phyloP scores from a whole-genome alignment of 92 coral and sea anemone species.

The Porites rus region DNA sequence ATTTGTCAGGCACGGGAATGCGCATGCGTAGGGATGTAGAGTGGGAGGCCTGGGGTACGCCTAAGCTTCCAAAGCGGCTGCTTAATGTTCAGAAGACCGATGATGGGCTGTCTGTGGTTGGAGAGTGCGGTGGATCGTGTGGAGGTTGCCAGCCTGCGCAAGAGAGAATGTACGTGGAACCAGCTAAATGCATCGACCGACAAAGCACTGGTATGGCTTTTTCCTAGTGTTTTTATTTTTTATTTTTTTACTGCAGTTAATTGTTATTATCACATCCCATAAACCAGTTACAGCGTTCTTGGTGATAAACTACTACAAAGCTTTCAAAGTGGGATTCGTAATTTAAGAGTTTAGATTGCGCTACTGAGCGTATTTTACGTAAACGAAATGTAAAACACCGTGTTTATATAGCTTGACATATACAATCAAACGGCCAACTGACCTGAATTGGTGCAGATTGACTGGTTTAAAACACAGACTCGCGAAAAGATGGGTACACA shows the following conservation, averaged over 20 bases:
- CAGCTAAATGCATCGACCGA: constrained; percentile 73
- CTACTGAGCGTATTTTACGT: no score
- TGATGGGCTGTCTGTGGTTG: constrained; percentile 79
- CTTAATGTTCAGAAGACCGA: constrained; percentile 83
- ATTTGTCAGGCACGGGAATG: constrained; percentile 92
- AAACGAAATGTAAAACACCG: no score
- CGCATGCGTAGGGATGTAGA: constrained; percentile 85
- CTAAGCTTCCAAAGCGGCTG: constrained; percentile 83
- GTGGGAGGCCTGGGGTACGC: constrained; percentile 98
- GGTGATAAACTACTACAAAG: no score
- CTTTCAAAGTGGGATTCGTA: no score
- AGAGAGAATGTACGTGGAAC: constrained; percentile 81
- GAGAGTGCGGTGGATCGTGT: constrained; percentile 99
- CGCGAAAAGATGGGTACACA: no score
- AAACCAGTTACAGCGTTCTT: no score
- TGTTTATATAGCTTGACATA: no score
- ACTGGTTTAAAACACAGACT: no score
- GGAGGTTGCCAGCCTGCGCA: constrained; percentile 94
- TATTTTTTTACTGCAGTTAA: background rate
- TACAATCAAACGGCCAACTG: no score
- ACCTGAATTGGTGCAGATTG: no score
- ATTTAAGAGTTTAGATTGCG: no score
- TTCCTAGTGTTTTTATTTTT: background rate
- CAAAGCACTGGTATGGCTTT: constrained; percentile 51
- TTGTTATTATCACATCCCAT: background rate